Conservation (phyloP, 2,888 invertebrate species). For the Drosophila pegasa region DNA sequence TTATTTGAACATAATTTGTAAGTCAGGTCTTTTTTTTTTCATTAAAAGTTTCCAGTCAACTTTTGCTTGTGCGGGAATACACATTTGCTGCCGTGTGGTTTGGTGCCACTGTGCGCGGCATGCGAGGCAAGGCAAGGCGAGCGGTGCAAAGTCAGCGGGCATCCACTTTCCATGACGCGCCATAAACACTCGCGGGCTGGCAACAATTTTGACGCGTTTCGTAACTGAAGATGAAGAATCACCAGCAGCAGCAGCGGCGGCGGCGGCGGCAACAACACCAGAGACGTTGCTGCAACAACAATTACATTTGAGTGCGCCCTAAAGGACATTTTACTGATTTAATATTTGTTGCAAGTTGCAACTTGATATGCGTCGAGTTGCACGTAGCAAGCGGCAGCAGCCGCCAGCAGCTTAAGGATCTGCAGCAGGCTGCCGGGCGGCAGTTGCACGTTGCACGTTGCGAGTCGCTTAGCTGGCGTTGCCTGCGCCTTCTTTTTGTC, state of each 20-base stretch:
- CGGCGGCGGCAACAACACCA: constrained; percentile 48
- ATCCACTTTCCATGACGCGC: constrained; percentile 27
- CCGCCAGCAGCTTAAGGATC: constrained; percentile 52
- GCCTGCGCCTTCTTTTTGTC: constrained; percentile 56
- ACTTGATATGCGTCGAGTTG: constrained; percentile 73
- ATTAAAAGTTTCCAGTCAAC: background rate
- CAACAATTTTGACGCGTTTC: constrained; percentile 70
- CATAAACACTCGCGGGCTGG: constrained; percentile 73
- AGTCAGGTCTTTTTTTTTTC: background rate
- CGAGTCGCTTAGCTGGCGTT: constrained; percentile 30
- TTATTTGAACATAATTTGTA: background rate
- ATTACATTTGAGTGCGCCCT: constrained; percentile 75
- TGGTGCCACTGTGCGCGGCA: constrained; percentile 40
- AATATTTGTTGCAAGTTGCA: constrained; percentile 78
- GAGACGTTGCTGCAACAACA: constrained; percentile 54
- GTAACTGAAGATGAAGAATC: constrained; percentile 65
- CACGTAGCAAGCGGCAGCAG: constrained; percentile 51
- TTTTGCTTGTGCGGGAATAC: background rate
- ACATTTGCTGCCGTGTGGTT: background rate
- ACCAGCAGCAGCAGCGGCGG: constrained; percentile 17
- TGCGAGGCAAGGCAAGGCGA: too few species aligned
- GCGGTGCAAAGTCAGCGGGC: background rate
- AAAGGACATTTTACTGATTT: constrained; percentile 78
- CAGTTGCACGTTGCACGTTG: constrained; percentile 17
- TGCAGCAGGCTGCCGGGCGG: constrained; percentile 31